Conservation (phyloP, 2,113 vertebrate species). For the Hypanus sabinus region DNA sequence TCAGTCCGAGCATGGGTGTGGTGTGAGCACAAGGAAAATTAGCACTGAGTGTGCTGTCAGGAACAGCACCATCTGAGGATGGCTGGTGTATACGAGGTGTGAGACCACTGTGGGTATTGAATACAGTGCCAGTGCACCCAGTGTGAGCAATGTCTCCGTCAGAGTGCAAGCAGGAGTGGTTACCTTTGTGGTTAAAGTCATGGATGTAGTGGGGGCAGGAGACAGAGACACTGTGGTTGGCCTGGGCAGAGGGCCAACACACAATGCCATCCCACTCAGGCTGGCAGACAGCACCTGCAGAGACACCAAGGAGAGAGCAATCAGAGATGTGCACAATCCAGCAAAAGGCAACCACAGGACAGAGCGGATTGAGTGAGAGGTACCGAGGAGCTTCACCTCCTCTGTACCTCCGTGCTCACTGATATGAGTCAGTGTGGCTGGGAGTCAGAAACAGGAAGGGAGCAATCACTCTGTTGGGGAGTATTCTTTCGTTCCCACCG, state of each 20-base stretch:
- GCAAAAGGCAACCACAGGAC: background rate
- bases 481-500: too few relatives aligned
- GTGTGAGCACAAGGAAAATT: too few relatives aligned
- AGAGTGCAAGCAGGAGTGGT: background rate
- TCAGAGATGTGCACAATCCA: background rate
- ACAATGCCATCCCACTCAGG: conserved; percentile 84
- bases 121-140: background rate
- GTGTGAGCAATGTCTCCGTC: background rate
- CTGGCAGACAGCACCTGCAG: conserved; percentile 60
- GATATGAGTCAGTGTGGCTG: too few relatives aligned
- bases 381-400: too few relatives aligned
- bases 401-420: too few relatives aligned
- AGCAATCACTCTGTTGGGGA: too few relatives aligned
- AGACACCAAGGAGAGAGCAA: conserved; percentile 8
- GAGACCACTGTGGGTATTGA: background rate
- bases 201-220: conserved; percentile 79
- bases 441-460: too few relatives aligned
- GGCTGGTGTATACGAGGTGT: too few relatives aligned
- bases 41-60: too few relatives aligned
- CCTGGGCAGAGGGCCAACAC: conserved; percentile 71
- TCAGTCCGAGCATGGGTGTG: too few relatives aligned
- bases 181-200: conserved; percentile 83
- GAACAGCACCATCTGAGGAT: too few relatives aligned
- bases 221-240: conserved; percentile 62
- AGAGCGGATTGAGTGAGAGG: background rate